Base-by-base conservation (phyloP, 1,140 invertebrate species). In the Aphelenchoides avenae region DNA sequence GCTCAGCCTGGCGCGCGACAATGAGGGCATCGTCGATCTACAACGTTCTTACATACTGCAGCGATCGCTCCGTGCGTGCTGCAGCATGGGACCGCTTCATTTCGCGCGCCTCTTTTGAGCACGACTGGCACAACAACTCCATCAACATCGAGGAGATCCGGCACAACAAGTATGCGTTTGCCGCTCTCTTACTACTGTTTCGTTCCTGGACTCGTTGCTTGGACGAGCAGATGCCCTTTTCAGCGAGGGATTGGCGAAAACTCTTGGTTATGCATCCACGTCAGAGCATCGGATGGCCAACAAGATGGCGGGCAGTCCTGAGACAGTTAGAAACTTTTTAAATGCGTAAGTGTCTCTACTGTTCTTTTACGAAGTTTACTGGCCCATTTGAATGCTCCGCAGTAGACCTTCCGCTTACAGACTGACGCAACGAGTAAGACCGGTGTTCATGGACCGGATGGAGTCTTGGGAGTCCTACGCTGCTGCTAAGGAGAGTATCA, bases 251-350 rank as follows among this genome's bases (percentile, higher is more conserved):
- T 24, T 68, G 2, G 65, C 74, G n/a, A 77, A 75, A 50, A 54
- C 69, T 9, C 54, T 75, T 0, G 73, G 73, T 9, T 75, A 62
- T 47, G 30, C 36, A 11, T 63, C 57, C n/a, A 64, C 68, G 37
- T 55, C 74, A 20, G 71, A 75, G 13, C 73, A 76, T 43, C 54
- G 69, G 31, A 52, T 75, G n/a, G 43, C 66, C 3, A 64, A 75
- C 34, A 77, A 77, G 47, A 75, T 75, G 73, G 75, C 72, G 13
- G 67, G 72, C 6, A 65, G 61, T 36, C 57, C 71, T 2, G 70
- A 68, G n/a, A 75, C 72, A 30, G 72, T 75, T 20, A 49, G 73
- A n/a, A 63, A 55, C 13, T 75, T 75, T 46, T 29, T 75, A 13
- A 61, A 61, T 56, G 74, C 57, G 57, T 71, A 49, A 48, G 66